Conservation (phyloP, 2,113 vertebrate species). For the Helogale parvula region DNA sequence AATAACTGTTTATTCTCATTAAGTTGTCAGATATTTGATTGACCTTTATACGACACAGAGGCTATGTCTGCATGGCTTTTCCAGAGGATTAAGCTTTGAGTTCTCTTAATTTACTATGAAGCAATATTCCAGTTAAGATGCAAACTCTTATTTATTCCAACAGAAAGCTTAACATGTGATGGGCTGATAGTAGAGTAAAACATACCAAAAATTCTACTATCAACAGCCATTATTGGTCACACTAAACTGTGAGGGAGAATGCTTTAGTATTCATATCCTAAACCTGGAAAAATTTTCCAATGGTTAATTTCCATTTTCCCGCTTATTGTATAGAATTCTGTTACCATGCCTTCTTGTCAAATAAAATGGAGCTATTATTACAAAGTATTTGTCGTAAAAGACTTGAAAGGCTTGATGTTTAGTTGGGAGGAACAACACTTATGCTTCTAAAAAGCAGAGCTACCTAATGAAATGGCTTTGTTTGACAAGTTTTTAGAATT, state of each 20-base stretch:
- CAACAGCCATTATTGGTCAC: not conserved
- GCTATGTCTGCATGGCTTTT: not conserved
- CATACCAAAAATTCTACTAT: not conserved
- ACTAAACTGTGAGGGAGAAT: not conserved
- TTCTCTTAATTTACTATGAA: not conserved
- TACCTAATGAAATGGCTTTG: not conserved
- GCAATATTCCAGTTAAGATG: not conserved
- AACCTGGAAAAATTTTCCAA: not conserved
- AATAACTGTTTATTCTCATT: not conserved
- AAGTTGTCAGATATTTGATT: not conserved
- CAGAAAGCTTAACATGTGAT: not conserved
- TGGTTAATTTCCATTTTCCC: not conserved
- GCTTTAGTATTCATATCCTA: not conserved
- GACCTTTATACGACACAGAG: not conserved
- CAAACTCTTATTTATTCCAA: not conserved
- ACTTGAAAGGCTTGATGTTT: not conserved
- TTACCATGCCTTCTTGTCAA: not conserved
- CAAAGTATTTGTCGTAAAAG: not conserved
- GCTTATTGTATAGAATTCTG: not conserved
- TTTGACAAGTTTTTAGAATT: not conserved
- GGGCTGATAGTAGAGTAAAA: not conserved
- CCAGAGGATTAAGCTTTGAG: not conserved
- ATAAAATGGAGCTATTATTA: not conserved
- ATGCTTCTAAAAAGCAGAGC: not conserved
- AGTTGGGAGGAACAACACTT: not conserved